phyloP scores from a whole-genome alignment of 2,113 vertebrate species.

The Tyto alba region DNA sequence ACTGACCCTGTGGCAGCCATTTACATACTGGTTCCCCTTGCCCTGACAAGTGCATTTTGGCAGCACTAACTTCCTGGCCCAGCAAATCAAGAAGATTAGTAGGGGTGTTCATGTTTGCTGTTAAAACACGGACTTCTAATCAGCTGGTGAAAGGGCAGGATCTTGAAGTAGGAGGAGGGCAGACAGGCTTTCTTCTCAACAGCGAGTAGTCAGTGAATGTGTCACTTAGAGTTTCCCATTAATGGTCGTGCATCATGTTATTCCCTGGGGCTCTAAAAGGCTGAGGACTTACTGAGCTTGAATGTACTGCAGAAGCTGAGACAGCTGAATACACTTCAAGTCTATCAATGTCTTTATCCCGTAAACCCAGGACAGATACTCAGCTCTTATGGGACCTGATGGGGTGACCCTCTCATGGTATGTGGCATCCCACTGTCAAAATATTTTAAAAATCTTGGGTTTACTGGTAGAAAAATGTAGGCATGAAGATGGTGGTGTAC shows the following conservation, averaged over 20 bases:
- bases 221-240: not conserved
- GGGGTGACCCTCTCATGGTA: not conserved
- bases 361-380: not conserved
- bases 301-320: not conserved
- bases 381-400: not conserved
- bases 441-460: not conserved
- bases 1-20: accelerated
- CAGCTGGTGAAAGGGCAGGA: not conserved
- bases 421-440: not conserved
- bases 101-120: not conserved
- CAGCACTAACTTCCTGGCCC: not conserved
- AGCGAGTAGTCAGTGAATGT: not conserved
- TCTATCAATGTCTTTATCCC: not conserved
- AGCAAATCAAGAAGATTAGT: not conserved
- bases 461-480: not conserved
- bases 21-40: not conserved
- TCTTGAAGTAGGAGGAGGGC: not conserved
- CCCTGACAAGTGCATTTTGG: not conserved
- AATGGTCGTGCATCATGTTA: accelerated
- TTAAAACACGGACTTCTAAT: not conserved
- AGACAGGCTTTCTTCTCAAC: not conserved
- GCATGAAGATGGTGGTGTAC: not conserved
- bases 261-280: not conserved
- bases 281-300: not conserved
- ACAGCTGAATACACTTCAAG: not conserved